phyloP scores from a whole-genome alignment of 2,113 vertebrate species.

The Aptenodytes forsteri region DNA sequence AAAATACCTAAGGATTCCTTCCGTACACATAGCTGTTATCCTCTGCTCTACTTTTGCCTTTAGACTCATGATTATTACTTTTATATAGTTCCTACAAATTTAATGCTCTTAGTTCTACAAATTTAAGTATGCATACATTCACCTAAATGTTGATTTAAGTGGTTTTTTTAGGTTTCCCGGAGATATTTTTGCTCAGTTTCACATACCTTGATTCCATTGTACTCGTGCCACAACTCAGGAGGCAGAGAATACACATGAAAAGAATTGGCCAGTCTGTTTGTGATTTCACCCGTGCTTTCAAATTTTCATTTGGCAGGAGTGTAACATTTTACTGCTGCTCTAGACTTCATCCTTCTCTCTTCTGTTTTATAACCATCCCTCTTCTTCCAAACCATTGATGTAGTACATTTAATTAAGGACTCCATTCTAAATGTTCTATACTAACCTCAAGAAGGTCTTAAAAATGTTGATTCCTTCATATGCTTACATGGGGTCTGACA shows the following conservation, averaged over 20 bases:
- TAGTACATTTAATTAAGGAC: neutral
- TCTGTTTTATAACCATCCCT: neutral
- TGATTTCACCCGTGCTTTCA: neutral
- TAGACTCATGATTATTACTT: neutral
- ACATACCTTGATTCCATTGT: neutral
- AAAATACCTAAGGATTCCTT: neutral
- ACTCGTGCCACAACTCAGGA: neutral
- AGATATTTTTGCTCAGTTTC: neutral
- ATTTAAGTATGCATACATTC: neutral
- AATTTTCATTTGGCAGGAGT: neutral
- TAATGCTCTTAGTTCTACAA: neutral
- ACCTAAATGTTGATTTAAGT: neutral
- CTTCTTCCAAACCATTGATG: neutral
- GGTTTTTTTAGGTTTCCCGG: neutral
- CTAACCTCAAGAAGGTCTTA: neutral
- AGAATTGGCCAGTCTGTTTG: neutral
- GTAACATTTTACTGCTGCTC: neutral
- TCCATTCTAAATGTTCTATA: neutral
- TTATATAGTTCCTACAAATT: neutral
- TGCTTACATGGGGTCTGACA: neutral
- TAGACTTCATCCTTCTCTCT: neutral
- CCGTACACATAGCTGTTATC: neutral
- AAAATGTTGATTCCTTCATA: neutral
- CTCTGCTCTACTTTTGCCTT: neutral
- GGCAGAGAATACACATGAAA: neutral